Evolutionary conservation across 92 coral and sea anemone genomes (phyloP), one percentile per base, ranked within the genome.

Genomic region (Phymanthus crucifer): DNA sequence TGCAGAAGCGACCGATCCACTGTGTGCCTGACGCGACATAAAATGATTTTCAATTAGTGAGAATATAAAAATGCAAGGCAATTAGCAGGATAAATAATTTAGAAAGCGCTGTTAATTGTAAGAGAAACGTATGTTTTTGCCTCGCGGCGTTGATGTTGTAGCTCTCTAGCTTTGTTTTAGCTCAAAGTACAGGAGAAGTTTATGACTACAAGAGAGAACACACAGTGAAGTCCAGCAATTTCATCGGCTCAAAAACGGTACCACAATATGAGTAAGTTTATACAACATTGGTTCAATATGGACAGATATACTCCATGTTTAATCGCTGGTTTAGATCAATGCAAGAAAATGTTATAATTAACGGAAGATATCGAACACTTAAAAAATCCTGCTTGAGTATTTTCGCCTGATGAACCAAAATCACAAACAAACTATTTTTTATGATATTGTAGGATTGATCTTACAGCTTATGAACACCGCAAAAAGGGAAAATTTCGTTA

Each of bases 1-100:
- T 32, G 31, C 27, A 26, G 27, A 29, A 11, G 71, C 24, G 52
- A 61, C 72, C 46, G 81, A 77, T 77, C 40, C 65, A 70, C 61
- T 26, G 26, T 32, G 16, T 37, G 57, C 36, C 81, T 69, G 81
- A 58, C 27, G 17, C 8, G 19, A 58, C 81, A 61, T 64, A 77
- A 77, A 77, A 72, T n/a, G 13, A 36, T 61, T 77, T 77, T 77
- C 37, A 77, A 77, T 77, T 77, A 77, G 46, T 12, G 19, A 17
- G 71, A 34, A n/a, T 64, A 77, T 61, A 57, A 64, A 77, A 77
- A 61, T 61, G 52, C 14, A 17, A 77, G 81, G 75, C 83, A 79
- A 79, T 79, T 79, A 79, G 75, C 61, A 79, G 52, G 71, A 79
- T 79, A 79, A 79, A 79, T 79, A 79, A 79, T 79, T 67, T 47